Percentiles rank a stretch among this genome's conserved stretches.
phyloP scores from a whole-genome alignment of 1,140 invertebrate genomes.

The Drosophila kepulauana region DNA sequence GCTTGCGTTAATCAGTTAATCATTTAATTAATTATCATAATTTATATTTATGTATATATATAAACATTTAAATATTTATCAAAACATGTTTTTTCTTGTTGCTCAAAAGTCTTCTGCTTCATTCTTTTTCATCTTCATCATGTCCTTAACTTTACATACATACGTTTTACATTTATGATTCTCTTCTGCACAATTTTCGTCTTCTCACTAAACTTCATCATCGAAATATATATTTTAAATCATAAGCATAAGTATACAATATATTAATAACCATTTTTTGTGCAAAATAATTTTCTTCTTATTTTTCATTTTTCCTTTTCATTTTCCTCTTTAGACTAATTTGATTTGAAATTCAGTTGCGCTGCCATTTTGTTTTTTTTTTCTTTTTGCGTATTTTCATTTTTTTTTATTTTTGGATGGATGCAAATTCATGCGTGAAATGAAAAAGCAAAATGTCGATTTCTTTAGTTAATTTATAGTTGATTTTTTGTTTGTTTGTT shows the following conservation, averaged over 20 bases:
- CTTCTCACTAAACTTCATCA: conserved; percentile 30
- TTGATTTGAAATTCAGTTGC: conserved; percentile 83
- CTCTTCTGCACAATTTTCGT: conserved; percentile 34
- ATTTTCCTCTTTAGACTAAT: conserved; percentile 65
- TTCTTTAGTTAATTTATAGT: conserved; percentile 49
- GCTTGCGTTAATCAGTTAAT: conserved; percentile 78
- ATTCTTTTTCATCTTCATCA: conserved; percentile 34
- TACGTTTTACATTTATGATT: conserved; percentile 66
- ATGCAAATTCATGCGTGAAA: conserved; percentile 69
- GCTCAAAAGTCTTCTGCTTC: conserved; percentile 80
- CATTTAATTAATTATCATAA: conserved; percentile 66
- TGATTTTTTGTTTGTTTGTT: conserved; percentile 58
- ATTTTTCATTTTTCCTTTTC: not conserved
- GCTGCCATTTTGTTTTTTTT: conserved; percentile 64
- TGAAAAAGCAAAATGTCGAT: conserved; percentile 63
- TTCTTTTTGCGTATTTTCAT: conserved; percentile 40
- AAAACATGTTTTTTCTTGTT: conserved; percentile 83
- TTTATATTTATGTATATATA: conserved; percentile 58
- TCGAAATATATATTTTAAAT: conserved; percentile 57
- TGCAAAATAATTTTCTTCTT: conserved; percentile 68
- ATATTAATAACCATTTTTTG: conserved; percentile 71
- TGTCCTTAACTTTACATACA: conserved; percentile 77
- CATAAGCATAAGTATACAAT: conserved; percentile 53
- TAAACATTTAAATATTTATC: conserved; percentile 83
- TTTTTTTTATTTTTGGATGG: conserved; percentile 53